phyloP scores from a whole-genome alignment of 2,888 invertebrate genomes.

The Apodemia mormo region DNA sequence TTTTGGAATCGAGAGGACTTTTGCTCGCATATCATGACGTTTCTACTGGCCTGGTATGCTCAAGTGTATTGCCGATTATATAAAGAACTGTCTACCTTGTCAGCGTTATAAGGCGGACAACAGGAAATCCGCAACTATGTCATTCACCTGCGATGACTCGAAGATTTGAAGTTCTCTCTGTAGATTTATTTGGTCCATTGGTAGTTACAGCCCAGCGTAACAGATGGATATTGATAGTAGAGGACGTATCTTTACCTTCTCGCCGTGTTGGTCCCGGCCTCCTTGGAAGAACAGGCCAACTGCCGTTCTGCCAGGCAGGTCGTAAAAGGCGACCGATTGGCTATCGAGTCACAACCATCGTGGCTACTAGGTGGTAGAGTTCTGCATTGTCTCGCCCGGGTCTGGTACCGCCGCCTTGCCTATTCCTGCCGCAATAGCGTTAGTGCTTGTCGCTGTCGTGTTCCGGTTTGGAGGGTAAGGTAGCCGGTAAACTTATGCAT shows the following conservation, averaged over 20 bases:
- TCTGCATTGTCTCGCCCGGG: not conserved
- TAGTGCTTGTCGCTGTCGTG: too few species aligned
- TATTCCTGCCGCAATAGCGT: too few species aligned
- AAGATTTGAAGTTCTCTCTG: conserved; percentile 30
- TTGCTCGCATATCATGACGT: conserved; percentile 25
- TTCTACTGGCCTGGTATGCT: conserved; percentile 41
- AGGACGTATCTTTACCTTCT: too few species aligned
- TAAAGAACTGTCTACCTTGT: conserved; percentile 4
- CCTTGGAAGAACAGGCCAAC: too few species aligned
- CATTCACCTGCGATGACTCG: conserved; percentile 29
- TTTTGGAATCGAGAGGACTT: conserved; percentile 24
- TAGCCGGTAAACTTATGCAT: too few species aligned
- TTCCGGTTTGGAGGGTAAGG: too few species aligned
- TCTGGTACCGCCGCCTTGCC: too few species aligned
- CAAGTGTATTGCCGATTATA: conserved; percentile 27
- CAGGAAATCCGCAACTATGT: conserved; percentile 16
- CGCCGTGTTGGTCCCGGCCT: too few species aligned
- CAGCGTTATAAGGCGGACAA: not conserved
- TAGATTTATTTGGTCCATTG: conserved; percentile 40
- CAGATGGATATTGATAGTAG: conserved; percentile 41
- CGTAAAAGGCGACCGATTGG: not conserved
- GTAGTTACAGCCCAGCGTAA: conserved; percentile 31
- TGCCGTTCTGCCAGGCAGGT: not conserved
- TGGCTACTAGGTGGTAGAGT: not conserved
- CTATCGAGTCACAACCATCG: not conserved